Evolutionary conservation across 2,888 invertebrate genomes (phyloP).

Genomic region (Dinocampus coccinellae): DNA sequence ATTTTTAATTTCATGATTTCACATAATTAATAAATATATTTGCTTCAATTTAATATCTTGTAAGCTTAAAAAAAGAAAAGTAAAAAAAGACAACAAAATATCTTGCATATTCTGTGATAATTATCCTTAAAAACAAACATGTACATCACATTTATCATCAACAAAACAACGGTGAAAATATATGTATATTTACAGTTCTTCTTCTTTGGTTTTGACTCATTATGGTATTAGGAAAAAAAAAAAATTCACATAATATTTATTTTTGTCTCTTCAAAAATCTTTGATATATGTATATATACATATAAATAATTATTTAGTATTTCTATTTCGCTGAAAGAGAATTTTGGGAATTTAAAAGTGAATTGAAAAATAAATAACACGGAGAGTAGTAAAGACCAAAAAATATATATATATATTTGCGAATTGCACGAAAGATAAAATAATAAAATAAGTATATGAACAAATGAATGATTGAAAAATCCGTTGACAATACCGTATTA

Average conservation of each 20-base stretch:
- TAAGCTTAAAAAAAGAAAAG: slow-evolving; percentile 57
- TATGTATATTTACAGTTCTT: background rate
- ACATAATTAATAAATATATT: background rate
- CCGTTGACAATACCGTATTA: slow-evolving; percentile 66
- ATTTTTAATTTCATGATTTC: background rate
- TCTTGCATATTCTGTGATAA: slow-evolving; percentile 69
- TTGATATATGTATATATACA: background rate
- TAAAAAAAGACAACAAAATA: slow-evolving; percentile 57
- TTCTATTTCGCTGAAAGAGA: background rate
- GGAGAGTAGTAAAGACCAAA: background rate
- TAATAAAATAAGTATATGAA: slow-evolving; percentile 37
- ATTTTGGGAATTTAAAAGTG: background rate
- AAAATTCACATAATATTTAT: background rate
- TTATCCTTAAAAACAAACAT: slow-evolving; percentile 54
- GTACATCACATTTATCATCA: background rate
- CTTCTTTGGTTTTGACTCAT: background rate
- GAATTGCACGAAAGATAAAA: slow-evolving; percentile 39
- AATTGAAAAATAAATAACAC: background rate
- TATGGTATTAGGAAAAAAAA: background rate
- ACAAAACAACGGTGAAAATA: too few species aligned
- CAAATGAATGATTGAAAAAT: slow-evolving; percentile 53
- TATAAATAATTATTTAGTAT: background rate
- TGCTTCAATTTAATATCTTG: slow-evolving; percentile 63
- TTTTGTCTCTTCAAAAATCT: background rate
- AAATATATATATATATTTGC: slow-evolving; percentile 25